Conservation (phyloP, 2,797 vertebrate genomes). For the Ptychobarbus kaznakovi region DNA sequence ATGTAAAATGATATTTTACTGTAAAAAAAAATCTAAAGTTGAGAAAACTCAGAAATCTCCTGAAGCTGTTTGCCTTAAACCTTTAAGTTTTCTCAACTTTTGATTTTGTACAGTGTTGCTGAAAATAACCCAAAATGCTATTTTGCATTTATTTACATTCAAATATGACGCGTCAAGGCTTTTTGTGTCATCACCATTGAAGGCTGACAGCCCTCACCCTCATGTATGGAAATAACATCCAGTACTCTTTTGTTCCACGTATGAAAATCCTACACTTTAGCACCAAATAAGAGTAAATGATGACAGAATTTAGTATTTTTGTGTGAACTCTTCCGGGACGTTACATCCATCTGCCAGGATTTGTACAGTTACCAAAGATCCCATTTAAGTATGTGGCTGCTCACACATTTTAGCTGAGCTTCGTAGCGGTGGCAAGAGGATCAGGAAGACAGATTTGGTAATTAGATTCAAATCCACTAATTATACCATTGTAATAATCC, state of each 20-base stretch:
- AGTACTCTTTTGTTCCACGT: background rate
- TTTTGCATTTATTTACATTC: background rate
- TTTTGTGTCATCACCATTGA: background rate
- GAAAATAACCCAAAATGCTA: background rate
- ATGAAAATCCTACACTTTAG: background rate
- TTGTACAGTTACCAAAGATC: slow-evolving; percentile 10
- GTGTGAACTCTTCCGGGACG: background rate
- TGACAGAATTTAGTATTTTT: background rate
- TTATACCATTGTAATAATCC: slow-evolving; percentile 47
- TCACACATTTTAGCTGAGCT: background rate
- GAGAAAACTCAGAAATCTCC: too few relatives aligned
- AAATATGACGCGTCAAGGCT: background rate
- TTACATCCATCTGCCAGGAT: slow-evolving; percentile 26
- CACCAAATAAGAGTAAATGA: background rate
- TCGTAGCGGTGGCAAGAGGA: slow-evolving; percentile 16
- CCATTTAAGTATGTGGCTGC: slow-evolving; percentile 19
- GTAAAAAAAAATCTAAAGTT: too few relatives aligned
- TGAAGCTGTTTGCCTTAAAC: too few relatives aligned
- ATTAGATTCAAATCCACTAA: slow-evolving; percentile 54
- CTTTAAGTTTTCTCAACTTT: too few relatives aligned
- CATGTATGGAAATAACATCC: background rate
- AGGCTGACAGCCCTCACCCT: background rate
- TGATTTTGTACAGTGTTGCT: too few relatives aligned
- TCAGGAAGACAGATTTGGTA: slow-evolving; percentile 39
- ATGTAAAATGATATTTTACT: background rate